A percentile compares a stretch with the other conserved stretches of the same genome.
phyloP scores from a whole-genome alignment of 2,888 invertebrate genomes.

The Drosophila diplacantha region DNA sequence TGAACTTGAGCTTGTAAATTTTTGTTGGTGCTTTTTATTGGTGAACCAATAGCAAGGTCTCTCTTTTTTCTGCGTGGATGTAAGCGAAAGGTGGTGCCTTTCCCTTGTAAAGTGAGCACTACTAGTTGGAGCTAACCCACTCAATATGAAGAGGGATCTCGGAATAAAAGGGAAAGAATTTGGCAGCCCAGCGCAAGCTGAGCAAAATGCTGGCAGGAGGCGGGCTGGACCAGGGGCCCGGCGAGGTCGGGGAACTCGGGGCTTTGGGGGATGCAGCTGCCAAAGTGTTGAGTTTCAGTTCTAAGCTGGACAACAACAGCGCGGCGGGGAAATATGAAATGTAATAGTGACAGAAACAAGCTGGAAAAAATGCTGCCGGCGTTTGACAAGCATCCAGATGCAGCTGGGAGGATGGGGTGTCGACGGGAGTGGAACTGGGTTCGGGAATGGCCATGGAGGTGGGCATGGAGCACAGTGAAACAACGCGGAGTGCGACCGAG shows the following conservation, averaged over 20 bases:
- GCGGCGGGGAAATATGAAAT: constrained; percentile 62
- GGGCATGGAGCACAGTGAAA: constrained; percentile 23
- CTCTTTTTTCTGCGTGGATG: neutral
- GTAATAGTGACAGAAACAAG: constrained; percentile 67
- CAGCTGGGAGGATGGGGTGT: constrained; percentile 5
- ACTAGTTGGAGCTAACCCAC: constrained; percentile 12
- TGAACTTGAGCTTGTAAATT: neutral
- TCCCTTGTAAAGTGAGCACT: constrained; percentile 4
- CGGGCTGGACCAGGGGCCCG: neutral
- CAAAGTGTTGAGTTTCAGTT: constrained; percentile 20
- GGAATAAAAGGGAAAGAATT: neutral
- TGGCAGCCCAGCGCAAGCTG: constrained; percentile 4
- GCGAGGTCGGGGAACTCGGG: neutral
- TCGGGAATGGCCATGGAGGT: constrained; percentile 6
- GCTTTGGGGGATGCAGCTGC: constrained; percentile 1
- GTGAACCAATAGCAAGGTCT: neutral
- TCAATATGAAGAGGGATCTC: constrained; percentile 6
- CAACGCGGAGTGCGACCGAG: constrained; percentile 37
- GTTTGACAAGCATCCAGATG: constrained; percentile 57
- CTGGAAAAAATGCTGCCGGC: constrained; percentile 50
- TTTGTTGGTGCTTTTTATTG: neutral
- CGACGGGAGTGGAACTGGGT: neutral
- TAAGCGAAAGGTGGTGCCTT: neutral
- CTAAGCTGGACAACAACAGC: constrained; percentile 29
- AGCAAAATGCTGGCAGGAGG: constrained; percentile 5